These are phyloP conservation scores for Ifrita kowaldi DNA, from an alignment of 2,113 vertebrate species.

Conservation along the genomic window DNA sequence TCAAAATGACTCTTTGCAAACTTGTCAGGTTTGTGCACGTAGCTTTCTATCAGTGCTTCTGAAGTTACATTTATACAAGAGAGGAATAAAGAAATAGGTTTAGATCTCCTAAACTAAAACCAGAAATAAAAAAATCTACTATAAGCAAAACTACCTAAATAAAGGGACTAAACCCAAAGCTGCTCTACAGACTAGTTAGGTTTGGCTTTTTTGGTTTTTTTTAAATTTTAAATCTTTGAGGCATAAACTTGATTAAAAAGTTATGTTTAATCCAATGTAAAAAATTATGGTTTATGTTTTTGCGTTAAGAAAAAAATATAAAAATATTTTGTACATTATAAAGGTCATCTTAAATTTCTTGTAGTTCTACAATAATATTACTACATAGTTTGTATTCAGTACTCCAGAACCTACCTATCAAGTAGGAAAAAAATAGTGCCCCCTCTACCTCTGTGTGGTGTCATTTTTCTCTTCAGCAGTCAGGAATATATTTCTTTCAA, in stretches of 20 bases:
- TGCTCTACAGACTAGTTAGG: neutral
- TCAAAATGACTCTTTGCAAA: neutral
- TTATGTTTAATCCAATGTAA: slow-evolving; percentile 59
- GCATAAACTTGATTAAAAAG: slow-evolving; percentile 63
- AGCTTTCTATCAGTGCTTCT: slow-evolving; percentile 19
- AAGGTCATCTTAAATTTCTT: slow-evolving; percentile 50
- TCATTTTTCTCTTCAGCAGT: neutral
- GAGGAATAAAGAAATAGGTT: neutral
- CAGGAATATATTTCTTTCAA: neutral
- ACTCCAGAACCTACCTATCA: slow-evolving; percentile 38
- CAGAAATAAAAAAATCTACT: neutral
- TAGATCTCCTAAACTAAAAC: neutral
- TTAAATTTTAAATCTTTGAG: neutral
- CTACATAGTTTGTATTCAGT: slow-evolving; percentile 39
- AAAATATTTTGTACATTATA: slow-evolving; percentile 75
- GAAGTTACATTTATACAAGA: neutral
- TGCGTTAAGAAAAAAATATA: slow-evolving; percentile 66
- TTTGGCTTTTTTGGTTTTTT: neutral
- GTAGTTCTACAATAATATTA: slow-evolving; percentile 52
- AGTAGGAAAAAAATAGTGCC: slow-evolving; percentile 27
- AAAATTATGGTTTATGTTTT: slow-evolving; percentile 52
- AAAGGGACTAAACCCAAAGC: neutral
- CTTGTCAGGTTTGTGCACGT: neutral
- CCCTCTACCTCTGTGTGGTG: neutral
- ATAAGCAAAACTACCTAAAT: neutral